These are phyloP conservation scores for Perizoma flavofasciatum DNA, from an alignment of 2,888 invertebrate species.

Conservation along the genomic window DNA sequence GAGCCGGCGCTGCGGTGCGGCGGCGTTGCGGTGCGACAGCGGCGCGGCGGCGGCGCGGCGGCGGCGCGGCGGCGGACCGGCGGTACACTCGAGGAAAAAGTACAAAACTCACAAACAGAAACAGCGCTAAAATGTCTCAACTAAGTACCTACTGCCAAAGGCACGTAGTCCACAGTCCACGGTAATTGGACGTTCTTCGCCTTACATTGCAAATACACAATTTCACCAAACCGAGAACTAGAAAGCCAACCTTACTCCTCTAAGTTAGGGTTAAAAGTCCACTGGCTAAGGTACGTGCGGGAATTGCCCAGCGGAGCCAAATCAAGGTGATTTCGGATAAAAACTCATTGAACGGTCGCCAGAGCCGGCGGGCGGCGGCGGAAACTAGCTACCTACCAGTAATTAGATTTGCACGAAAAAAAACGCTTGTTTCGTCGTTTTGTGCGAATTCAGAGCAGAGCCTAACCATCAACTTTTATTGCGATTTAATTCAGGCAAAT, in stretches of 20 bases:
- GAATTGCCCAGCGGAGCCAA: conserved; percentile 25
- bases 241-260: background rate
- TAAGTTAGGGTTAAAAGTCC: background rate
- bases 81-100: background rate
- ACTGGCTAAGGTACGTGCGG: background rate
- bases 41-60: too few species aligned
- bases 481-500: too few species aligned
- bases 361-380: too few species aligned
- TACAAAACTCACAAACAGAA: background rate
- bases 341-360: conserved; percentile 32
- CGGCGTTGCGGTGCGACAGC: too few species aligned
- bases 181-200: conserved; percentile 36
- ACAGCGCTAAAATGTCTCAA: conserved; percentile 26
- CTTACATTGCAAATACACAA: conserved; percentile 29
- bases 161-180: conserved; percentile 30
- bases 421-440: background rate
- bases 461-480: too few species aligned
- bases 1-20: too few species aligned
- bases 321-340: conserved; percentile 32
- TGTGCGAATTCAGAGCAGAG: too few species aligned
- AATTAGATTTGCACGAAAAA: conserved; percentile 18
- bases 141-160: conserved; percentile 11
- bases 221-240: conserved; percentile 4
- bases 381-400: conserved; percentile 17
- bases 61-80: too few species aligned